Evolutionary conservation across 2,113 vertebrate genomes (phyloP), one percentile per base, ranked within the genome.

Genomic region (Anoura caudifer): DNA sequence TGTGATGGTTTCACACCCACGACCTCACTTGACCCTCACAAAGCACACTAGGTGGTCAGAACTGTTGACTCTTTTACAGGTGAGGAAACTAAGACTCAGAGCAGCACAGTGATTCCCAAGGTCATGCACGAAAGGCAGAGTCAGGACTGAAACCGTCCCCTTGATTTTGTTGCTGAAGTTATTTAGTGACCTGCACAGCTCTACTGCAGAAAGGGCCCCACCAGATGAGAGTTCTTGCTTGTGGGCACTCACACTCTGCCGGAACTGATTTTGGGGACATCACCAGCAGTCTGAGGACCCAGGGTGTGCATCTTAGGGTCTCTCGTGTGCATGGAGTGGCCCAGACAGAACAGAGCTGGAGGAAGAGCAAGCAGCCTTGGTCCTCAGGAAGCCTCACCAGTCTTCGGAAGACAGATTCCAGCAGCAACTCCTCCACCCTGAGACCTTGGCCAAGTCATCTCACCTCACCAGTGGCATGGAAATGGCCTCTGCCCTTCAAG

Each of bases 1-100:
- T 56, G 24, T 15, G 0, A 16, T 4, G 11, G 38, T 31, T 4
- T 77, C 11, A 4, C 11, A 36, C 9, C 45, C 26, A 9, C 0
- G 0, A 11, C 47, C 14, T 36, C 8, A 22, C 14, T 41, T 14
- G 24, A 36, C 61, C 70, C 33, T 70, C 24, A 10, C 4, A 3
- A 33, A 88, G 75, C 15, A 19, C 24, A 9, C 14, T 26, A 0
- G 26, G 7, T 3, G 1, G 79, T 31, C 4, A 1, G 17, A 33
- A 36, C 67, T 73, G 24, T 38, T 17, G 1, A 33, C 24, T 85
- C 1, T 63, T 7, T 75, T 54, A 20, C 5, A 65, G 70, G 47
- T 3, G 8, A 97, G 67, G 73, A 76, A 76, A 47, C 72, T 36
- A 24, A n/a, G 28, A 56, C 75, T 94, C 0, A 1, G 50, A 41